phyloP scores from a whole-genome alignment of 2,888 invertebrate species.

The Boloria selene region DNA sequence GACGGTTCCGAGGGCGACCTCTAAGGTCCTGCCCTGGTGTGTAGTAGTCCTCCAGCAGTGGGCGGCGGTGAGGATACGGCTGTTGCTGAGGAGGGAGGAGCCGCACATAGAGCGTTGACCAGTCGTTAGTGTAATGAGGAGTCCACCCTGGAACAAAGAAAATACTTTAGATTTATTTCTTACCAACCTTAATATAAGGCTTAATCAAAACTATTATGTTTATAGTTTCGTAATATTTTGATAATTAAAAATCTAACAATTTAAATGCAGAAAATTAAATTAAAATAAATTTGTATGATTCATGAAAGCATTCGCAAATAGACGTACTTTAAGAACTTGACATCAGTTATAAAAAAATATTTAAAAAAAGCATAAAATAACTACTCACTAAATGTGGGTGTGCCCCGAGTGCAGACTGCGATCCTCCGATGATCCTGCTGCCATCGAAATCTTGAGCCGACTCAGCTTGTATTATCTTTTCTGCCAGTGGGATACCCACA shows the following conservation, averaged over 20 bases:
- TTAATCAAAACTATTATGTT: too few species aligned
- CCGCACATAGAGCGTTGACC: constrained; percentile 53
- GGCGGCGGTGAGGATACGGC: constrained; percentile 51
- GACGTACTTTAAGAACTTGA: too few species aligned
- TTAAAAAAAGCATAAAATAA: too few species aligned
- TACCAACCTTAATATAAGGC: too few species aligned
- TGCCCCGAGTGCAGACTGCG: too few species aligned
- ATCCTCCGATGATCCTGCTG: constrained; percentile 48
- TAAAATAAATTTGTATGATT: too few species aligned
- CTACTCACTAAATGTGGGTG: too few species aligned
- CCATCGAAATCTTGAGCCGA: constrained; percentile 47
- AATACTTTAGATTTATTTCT: not conserved
- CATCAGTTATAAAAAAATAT: too few species aligned
- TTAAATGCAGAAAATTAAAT: too few species aligned
- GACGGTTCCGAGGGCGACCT: constrained; percentile 46
- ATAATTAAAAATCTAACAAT: too few species aligned
- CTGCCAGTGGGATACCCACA: constrained; percentile 47
- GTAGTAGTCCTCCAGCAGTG: constrained; percentile 54
- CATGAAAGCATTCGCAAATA: too few species aligned
- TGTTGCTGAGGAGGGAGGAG: constrained; percentile 54
- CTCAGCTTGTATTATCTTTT: constrained; percentile 46
- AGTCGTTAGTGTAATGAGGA: constrained; percentile 49
- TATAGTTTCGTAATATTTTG: not conserved
- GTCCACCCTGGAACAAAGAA: constrained; percentile 46
- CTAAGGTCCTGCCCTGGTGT: constrained; percentile 48